A percentile compares a stretch with the other conserved stretches of the same genome.
These are phyloP conservation scores for Macropus fuliginosus DNA, from an alignment of 2,797 vertebrate species.

Conservation along the genomic window DNA sequence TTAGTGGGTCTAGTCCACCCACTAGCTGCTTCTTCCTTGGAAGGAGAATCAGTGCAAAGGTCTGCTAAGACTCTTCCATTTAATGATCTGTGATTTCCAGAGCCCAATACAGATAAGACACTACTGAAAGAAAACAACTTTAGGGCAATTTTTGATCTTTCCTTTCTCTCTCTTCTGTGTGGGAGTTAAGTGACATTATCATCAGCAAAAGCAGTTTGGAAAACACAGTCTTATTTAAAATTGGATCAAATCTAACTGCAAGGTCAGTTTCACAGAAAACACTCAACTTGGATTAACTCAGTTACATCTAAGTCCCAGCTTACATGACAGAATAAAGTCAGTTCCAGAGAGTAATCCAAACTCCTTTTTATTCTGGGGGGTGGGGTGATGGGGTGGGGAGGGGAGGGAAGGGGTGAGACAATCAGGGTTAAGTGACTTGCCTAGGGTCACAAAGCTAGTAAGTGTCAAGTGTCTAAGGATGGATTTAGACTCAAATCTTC, in stretches of 20 bases:
- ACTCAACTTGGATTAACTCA: constrained; percentile 5
- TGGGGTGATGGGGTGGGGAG: too few relatives aligned
- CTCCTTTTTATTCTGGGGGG: neutral
- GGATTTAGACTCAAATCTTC: too few relatives aligned
- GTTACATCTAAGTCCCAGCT: constrained; percentile 9
- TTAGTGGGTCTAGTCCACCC: neutral
- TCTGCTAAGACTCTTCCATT: neutral
- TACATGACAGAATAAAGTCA: constrained; percentile 10
- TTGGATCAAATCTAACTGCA: neutral
- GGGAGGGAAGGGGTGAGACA: too few relatives aligned
- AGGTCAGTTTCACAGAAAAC: constrained; percentile 42
- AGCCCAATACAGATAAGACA: neutral
- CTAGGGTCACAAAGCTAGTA: too few relatives aligned
- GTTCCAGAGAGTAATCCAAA: constrained; percentile 8
- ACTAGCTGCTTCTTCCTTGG: neutral
- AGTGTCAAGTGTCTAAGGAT: too few relatives aligned
- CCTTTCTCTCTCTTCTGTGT: neutral
- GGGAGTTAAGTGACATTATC: neutral
- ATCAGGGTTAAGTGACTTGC: too few relatives aligned
- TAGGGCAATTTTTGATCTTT: neutral
- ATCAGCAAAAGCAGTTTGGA: neutral
- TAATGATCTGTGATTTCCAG: neutral
- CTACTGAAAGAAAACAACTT: neutral
- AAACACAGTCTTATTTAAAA: neutral
- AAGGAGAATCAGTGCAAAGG: neutral